A percentile compares a stretch with the other conserved stretches of the same genome.
Conservation (phyloP, 2,888 invertebrate genomes). For the Netelia melanura region DNA sequence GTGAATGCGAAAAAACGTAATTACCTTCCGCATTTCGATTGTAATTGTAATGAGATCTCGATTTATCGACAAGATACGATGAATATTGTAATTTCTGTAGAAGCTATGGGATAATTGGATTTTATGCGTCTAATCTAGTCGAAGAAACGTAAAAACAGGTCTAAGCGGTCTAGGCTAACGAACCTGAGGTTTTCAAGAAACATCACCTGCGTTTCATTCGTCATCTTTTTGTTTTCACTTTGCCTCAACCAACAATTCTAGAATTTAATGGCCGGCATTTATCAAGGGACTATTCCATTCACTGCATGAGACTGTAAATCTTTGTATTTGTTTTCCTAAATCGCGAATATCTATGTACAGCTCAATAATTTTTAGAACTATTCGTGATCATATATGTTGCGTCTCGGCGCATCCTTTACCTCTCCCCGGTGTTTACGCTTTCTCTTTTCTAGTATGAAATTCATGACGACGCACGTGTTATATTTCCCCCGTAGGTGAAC, state of each 20-base stretch:
- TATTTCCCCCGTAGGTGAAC: conserved; percentile 10
- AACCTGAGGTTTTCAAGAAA: conserved; percentile 1
- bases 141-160: neutral
- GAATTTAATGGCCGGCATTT: neutral
- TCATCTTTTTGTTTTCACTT: conserved; percentile 7
- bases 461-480: conserved; percentile 16
- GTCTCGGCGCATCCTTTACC: conserved; percentile 18
- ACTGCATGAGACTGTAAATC: conserved; percentile 47
- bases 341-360: conserved; percentile 25
- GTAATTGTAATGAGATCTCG: neutral
- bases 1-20: neutral
- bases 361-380: conserved; percentile 11
- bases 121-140: neutral
- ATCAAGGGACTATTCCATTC: conserved; percentile 30
- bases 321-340: conserved; percentile 41
- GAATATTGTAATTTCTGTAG: neutral
- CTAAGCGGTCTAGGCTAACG: conserved; percentile 27
- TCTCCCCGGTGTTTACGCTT: neutral
- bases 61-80: neutral
- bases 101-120: neutral
- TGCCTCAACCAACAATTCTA: conserved; percentile 36
- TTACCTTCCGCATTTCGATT: neutral
- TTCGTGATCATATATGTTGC: conserved; percentile 10
- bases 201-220: neutral
- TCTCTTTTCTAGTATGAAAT: conserved; percentile 22